Percentiles rank a stretch among this genome's conserved stretches.
Conservation (phyloP, 2,797 vertebrate species). For the Prunella strophiata region DNA sequence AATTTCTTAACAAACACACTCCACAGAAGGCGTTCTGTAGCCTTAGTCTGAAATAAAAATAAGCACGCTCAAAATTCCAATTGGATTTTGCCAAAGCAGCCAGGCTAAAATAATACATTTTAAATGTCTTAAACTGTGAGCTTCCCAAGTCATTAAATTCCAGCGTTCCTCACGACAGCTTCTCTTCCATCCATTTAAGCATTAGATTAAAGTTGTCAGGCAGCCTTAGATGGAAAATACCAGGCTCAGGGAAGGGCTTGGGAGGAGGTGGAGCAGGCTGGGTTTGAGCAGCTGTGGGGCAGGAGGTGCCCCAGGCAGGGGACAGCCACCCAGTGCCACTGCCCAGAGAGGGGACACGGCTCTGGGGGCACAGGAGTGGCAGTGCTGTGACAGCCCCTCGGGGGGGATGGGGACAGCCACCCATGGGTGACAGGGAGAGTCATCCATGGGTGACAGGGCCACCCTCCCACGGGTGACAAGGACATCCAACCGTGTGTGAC, state of each 20-base stretch:
- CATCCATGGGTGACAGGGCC: too few species aligned
- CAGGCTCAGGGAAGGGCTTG: rapidly evolving
- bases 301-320: not conserved
- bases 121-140: not conserved
- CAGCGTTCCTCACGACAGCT: not conserved
- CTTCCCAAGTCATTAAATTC: conserved; percentile 39
- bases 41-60: not conserved
- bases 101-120: conserved; percentile 23
- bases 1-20: not conserved
- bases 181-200: conserved; percentile 8
- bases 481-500: too few species aligned
- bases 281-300: not conserved
- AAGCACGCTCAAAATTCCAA: not conserved
- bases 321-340: not conserved
- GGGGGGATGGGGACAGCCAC: rapidly evolving
- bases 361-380: not conserved
- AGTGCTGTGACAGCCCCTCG: rapidly evolving
- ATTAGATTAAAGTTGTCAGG: not conserved
- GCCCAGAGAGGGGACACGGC: not conserved
- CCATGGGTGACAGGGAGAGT: rapidly evolving
- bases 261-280: not conserved
- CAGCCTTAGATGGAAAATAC: not conserved
- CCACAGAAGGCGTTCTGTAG: not conserved
- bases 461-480: too few species aligned
- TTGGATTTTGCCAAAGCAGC: not conserved